phyloP scores from a whole-genome alignment of 1,140 invertebrate genomes.

The Drosophila sproati region DNA sequence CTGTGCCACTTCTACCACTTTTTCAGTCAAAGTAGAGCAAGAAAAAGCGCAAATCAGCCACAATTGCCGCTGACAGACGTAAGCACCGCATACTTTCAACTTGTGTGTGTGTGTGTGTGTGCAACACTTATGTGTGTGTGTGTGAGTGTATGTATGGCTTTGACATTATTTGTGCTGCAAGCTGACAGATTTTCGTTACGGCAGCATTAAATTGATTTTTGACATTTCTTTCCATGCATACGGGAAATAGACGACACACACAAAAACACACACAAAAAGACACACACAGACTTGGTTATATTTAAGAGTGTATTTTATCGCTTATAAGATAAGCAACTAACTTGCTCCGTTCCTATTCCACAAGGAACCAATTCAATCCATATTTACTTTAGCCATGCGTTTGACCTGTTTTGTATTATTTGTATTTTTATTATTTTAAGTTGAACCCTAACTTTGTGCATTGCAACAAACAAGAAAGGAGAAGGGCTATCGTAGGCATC shows the following conservation, averaged over 20 bases:
- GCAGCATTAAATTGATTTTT: conserved; percentile 82
- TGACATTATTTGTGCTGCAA: conserved; percentile 81
- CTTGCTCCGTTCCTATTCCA: neutral
- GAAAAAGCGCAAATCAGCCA: conserved; percentile 81
- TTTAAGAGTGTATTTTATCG: conserved; percentile 5
- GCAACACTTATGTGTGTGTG: conserved; percentile 30
- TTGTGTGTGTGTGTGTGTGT: conserved; percentile 30
- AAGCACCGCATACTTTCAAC: conserved; percentile 65
- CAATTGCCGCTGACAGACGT: conserved; percentile 79
- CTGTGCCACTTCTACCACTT: neutral
- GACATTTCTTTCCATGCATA: conserved; percentile 77
- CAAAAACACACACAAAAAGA: conserved; percentile 4
- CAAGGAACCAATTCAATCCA: neutral
- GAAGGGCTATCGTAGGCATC: too few species aligned
- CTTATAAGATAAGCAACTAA: conserved; percentile 1
- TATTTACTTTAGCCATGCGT: neutral
- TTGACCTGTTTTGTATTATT: neutral
- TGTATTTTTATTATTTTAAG: neutral
- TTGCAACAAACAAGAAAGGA: too few species aligned
- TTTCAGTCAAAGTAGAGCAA: conserved; percentile 35
- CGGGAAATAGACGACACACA: conserved; percentile 24
- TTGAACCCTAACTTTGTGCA: too few species aligned
- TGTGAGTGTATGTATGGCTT: conserved; percentile 60
- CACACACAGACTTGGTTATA: neutral
- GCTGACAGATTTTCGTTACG: conserved; percentile 78